phyloP scores from a whole-genome alignment of 2,113 vertebrate species.

The Haliaeetus leucogaster region DNA sequence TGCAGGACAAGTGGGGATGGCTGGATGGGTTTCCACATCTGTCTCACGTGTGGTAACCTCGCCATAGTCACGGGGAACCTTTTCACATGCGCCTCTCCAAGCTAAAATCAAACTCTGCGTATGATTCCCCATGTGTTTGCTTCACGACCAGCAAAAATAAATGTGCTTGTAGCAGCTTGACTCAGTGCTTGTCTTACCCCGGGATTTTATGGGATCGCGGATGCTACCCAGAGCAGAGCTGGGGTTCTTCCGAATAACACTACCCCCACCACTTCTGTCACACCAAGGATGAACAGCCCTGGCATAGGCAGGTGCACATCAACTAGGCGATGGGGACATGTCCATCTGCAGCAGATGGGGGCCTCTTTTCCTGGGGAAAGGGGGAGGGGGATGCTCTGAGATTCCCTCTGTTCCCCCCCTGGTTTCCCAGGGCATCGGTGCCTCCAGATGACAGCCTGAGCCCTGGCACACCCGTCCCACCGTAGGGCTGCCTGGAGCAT shows the following conservation, averaged over 20 bases:
- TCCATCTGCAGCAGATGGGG: background rate
- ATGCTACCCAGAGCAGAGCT: background rate
- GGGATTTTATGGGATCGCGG: background rate
- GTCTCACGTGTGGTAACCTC: background rate
- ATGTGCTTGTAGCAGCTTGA: accelerated
- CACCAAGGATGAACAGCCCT: background rate
- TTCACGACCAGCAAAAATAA: background rate
- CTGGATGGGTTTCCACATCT: background rate
- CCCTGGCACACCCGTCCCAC: accelerated
- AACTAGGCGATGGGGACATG: background rate
- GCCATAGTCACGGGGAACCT: background rate
- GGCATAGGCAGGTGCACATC: background rate
- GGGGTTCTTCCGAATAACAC: background rate
- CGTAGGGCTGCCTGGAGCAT: background rate
- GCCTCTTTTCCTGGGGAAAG: background rate
- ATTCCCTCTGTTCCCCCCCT: background rate
- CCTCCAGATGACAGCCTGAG: background rate
- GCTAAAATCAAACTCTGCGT: background rate
- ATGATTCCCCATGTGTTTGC: background rate
- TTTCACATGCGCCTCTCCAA: accelerated
- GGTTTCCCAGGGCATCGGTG: background rate
- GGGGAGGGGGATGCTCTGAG: background rate
- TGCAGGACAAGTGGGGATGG: background rate
- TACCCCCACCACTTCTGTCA: background rate
- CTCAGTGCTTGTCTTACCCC: background rate